Base-by-base conservation (phyloP, 2,888 invertebrate genomes). In the Anthophora plumipes region DNA sequence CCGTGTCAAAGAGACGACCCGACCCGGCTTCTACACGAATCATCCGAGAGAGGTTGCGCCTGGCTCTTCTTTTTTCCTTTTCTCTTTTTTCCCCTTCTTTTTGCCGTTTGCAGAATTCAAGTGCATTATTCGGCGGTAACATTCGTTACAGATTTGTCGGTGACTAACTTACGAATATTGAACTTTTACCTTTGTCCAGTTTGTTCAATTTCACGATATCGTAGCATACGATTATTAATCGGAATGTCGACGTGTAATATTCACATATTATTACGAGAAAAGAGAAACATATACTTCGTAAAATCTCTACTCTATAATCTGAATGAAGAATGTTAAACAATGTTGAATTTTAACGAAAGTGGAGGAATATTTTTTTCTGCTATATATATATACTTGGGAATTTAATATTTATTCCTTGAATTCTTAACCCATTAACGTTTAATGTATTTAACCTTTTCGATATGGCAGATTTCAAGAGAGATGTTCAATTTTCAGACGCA, bases 1-100 rank as follows among this genome's bases (percentile, higher is more conserved):
- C 83, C 89, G 89, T 89, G 90, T 91, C 91, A 92, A 92, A 92
- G 91, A 88, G 89, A 86, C 60, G 64, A 52, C 14, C 50, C 17
- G 57, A 22, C n/a, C 55, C 63, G 17, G 54, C 22, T 37, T 52
- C 50, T 41, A 57, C 20, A n/a, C 43, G 54, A 64, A 79, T 55
- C 48, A 64, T 76, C 12, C 48, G 52, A 50, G 43, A 39, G 46
- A 70, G 73, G 14, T 48, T 48, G 25, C n/a, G n/a, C 41, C 20
- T 68, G 46, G 54, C 50, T 52, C 25, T 55, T 55, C 67, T 54
- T 54, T 37, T 61, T 43, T 76, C 60, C n/a, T n/a, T n/a, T n/a
- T n/a, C n/a, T n/a, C n/a, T n/a, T 60, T 46, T 55, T 37, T 25
- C 31, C 43, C 25, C 17, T 43, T 25, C n/a, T 1, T 31, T 25